Base-by-base conservation (phyloP, 2,113 vertebrate genomes). In the Rhabdomys dilectus region DNA sequence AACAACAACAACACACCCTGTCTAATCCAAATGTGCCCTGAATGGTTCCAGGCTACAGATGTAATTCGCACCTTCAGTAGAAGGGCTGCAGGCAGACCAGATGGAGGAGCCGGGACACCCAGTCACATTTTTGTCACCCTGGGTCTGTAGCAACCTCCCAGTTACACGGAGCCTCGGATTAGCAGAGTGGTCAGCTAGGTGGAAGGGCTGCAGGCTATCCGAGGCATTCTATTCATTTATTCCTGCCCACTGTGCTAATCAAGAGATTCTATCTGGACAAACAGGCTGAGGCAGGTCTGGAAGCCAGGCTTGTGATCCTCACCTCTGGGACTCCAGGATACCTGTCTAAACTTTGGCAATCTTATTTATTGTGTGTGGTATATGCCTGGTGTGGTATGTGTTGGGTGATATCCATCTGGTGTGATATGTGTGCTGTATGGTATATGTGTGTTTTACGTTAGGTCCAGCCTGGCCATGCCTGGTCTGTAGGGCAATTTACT, bases 81-180 rank as follows among this genome's bases (percentile, higher is more conserved):
- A 62, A 62, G 24, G 1, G 24, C 56, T 42, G 60, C 68, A 89
- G 77, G 36, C 64, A 62, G 11, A 34, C 31, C 58, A 73, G 56
- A 51, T 15, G 9, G 39, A 75, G 75, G 75, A 39, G 42, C 56
- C 22, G 12, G 80, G 58, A 84, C 2, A 60, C 12, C 56, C 5
- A 1, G 2, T 4, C 15, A 48, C 24, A 19, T 7, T 58, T 53
- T 31, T 0, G 0, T 76, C 31, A 42, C 16, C 17, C 3, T 0
- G 0, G 24, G 60, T 82, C n/a, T 36, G 16, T 36, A 19, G 51
- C 31, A 72, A 36, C 9, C 24, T 48, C 21, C n/a, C 56, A 16
- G 36, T 75, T 56, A 11, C 3, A 34, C 1, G 1, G 48, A 26
- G 75, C 78, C 48, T 48, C 48, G 48, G 48, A 48, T 56, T 12